Conservation (phyloP, 2,113 vertebrate species). For the Heptranchias perlo region DNA sequence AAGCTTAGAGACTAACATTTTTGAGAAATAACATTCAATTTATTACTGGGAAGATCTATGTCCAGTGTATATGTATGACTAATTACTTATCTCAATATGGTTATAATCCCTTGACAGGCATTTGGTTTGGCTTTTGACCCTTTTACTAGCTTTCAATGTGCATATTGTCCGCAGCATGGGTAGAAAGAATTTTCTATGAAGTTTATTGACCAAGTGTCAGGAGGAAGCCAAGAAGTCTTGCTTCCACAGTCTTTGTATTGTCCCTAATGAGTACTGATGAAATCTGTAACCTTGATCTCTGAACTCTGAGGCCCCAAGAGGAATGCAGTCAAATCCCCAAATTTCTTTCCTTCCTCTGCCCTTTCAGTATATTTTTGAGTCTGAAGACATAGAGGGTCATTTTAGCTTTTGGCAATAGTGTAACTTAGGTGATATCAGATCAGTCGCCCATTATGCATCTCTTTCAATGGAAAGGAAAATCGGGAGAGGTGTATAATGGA, state of each 20-base stretch:
- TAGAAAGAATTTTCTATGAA: not conserved
- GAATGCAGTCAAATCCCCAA: slow-evolving; percentile 9
- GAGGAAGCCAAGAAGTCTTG: not conserved
- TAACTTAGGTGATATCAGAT: not conserved
- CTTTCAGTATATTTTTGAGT: not conserved
- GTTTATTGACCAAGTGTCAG: slow-evolving; percentile 12
- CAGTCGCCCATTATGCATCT: not conserved
- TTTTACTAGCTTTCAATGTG: slow-evolving; percentile 13
- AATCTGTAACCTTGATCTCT: slow-evolving; percentile 1
- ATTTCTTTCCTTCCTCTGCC: not conserved
- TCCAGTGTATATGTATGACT: not conserved
- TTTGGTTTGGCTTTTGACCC: slow-evolving; percentile 7
- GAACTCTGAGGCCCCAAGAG: slow-evolving; percentile 1
- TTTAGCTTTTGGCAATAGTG: not conserved
- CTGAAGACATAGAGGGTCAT: not conserved
- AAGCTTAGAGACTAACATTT: not conserved
- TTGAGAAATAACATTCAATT: not conserved
- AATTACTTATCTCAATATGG: not conserved
- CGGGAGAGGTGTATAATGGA: not conserved
- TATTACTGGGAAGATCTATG: not conserved
- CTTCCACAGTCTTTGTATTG: not conserved
- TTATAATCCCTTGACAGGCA: slow-evolving; percentile 4
- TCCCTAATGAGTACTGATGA: slow-evolving; percentile 1
- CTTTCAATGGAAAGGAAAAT: not conserved
- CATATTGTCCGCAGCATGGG: not conserved